These are phyloP conservation scores for Lottia scabra DNA, from an alignment of 2,888 invertebrate genomes.

Conservation along the genomic window DNA sequence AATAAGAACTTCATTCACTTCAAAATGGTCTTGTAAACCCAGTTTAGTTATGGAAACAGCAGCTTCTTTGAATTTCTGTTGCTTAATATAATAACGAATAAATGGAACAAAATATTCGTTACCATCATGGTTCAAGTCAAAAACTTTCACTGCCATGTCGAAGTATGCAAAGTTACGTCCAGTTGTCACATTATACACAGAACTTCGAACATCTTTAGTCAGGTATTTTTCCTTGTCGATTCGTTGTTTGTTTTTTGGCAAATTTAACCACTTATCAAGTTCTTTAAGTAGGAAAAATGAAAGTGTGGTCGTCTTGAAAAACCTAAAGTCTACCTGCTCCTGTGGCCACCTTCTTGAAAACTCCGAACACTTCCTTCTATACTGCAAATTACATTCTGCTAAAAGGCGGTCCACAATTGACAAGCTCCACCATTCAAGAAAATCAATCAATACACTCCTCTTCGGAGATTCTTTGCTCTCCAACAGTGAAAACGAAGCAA, in stretches of 20 bases:
- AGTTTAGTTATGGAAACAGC: conserved; percentile 48
- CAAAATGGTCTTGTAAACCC: conserved; percentile 53
- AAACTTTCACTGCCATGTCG: conserved; percentile 47
- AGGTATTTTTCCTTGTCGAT: conserved; percentile 27
- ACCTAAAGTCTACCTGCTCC: too few relatives aligned
- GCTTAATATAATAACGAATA: conserved; percentile 37
- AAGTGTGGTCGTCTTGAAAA: conserved; percentile 45
- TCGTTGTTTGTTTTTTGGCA: conserved; percentile 14
- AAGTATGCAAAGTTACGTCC: conserved; percentile 47
- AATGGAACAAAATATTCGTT: conserved; percentile 51
- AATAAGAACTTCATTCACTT: conserved; percentile 47
- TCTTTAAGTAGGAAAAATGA: conserved; percentile 46
- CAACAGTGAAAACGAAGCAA: too few relatives aligned
- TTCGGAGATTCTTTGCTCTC: too few relatives aligned
- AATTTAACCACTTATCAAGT: conserved; percentile 42
- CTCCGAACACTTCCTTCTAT: too few relatives aligned
- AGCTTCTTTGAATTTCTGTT: conserved; percentile 54
- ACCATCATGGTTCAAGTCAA: conserved; percentile 42
- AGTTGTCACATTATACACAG: conserved; percentile 41
- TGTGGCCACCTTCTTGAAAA: too few relatives aligned
- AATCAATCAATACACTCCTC: too few relatives aligned
- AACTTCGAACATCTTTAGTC: conserved; percentile 38
- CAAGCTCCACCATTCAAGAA: too few relatives aligned
- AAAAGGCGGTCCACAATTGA: too few relatives aligned
- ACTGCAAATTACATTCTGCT: too few relatives aligned